Base-by-base conservation (phyloP, 2,888 invertebrate species). In the Steinernema scapterisci region DNA sequence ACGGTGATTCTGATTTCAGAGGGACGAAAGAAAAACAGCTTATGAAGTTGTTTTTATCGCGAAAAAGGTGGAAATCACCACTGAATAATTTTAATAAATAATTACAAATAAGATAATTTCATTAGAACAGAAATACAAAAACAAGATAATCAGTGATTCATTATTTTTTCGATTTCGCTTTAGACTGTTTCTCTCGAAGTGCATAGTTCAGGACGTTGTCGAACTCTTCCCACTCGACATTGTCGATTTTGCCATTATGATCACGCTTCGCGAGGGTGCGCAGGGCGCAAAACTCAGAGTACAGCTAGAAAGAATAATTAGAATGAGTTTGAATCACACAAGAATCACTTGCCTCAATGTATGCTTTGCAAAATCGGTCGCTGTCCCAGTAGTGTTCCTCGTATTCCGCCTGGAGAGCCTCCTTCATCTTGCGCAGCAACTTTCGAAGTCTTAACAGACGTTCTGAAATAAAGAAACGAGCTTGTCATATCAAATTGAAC, bases 341-440 rank as follows among this genome's bases (percentile, higher is more conserved):
- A 48, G 16, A 3, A 48, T 48, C n/a, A 27, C 63, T 63, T 31
- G 31, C 63, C 63, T 25, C 63, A 6, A 63, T 11, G 16, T 63
- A 63, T 16, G 63, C 31, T n/a, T 63, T 63, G 63, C 63, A 63
- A 27, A 63, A 63, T 21, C 31, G 27, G 1, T 6, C 13, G 63
- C n/a, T 63, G 63, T 63, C 31, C 63, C 63, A 63, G 63, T 63
- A 31, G 38, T 63, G 27, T 11, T 63, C 63, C 63, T 63, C 31
- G 31, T 63, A 63, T 5, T 13, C 31, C 5, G 31, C 63, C n/a
- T 63, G 31, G 16, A 63, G 19, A 16, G 13, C 31, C 5, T 27
- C 7, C 16, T 63, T 63, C 63, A 63, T 63, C 31, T 63, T 19
- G 31, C 63, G 63, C 31, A 63, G 63, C 1, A 13, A 9, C 2